Percentiles rank a stretch among this genome's conserved stretches.
Conservation (phyloP, 1,140 invertebrate species). For the Halyomorpha halys region DNA sequence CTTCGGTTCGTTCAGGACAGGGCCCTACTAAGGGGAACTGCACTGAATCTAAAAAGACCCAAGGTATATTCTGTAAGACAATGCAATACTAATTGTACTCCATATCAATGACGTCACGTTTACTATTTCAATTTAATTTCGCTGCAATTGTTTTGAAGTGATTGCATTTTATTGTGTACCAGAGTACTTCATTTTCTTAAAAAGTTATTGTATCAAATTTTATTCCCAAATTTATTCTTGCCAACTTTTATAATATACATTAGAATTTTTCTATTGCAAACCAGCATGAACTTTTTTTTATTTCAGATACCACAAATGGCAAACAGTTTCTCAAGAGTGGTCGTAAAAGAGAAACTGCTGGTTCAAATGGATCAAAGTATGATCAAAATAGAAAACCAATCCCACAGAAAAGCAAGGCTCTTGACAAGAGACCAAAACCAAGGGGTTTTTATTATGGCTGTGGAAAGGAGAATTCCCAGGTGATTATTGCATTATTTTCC, state of each 20-base stretch:
- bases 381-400: slow-evolving; percentile 49
- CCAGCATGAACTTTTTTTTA: background rate
- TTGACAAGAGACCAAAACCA: slow-evolving; percentile 65
- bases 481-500: slow-evolving; percentile 27
- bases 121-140: no score
- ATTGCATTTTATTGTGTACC: no score
- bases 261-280: no score
- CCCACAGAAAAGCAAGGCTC: slow-evolving; percentile 49
- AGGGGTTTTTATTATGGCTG: slow-evolving; percentile 51
- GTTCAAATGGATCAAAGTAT: slow-evolving; percentile 43
- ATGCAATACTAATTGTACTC: no score
- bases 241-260: no score
- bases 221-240: no score
- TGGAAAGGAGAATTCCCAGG: slow-evolving; percentile 63
- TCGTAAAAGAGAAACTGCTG: slow-evolving; percentile 49
- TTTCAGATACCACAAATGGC: slow-evolving; percentile 42
- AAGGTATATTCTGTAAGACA: slow-evolving; percentile 43
- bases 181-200: no score
- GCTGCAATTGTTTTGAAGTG: no score
- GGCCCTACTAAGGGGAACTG: slow-evolving; percentile 47
- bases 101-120: no score
- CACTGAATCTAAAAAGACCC: slow-evolving; percentile 56
- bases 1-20: slow-evolving; percentile 47
- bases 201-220: no score
- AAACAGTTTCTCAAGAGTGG: slow-evolving; percentile 52